phyloP scores from a whole-genome alignment of 2,888 invertebrate genomes.

The Synanthedon andrenaeformis region DNA sequence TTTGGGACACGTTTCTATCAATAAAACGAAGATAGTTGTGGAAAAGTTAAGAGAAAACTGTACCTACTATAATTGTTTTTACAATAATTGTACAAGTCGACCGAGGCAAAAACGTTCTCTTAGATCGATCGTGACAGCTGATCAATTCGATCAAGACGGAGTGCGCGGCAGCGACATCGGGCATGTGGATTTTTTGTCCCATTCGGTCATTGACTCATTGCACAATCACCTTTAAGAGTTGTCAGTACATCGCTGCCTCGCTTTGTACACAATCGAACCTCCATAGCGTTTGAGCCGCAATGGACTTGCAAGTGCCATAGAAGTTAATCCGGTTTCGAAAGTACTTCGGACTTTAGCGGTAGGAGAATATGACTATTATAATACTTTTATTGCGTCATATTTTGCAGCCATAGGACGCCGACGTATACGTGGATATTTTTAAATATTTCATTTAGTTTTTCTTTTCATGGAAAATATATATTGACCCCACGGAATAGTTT shows the following conservation, averaged over 20 bases:
- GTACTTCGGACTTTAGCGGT: slow-evolving; percentile 5
- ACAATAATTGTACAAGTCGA: not conserved
- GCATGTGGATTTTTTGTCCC: slow-evolving; percentile 18
- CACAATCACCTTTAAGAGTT: slow-evolving; percentile 12
- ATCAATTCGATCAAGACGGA: slow-evolving; percentile 8
- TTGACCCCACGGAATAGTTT: too few relatives aligned
- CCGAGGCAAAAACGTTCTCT: slow-evolving; percentile 5
- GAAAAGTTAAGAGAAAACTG: too few relatives aligned
- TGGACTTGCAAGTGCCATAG: not conserved
- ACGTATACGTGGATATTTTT: too few relatives aligned
- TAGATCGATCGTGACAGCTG: slow-evolving; percentile 24
- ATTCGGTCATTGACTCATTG: slow-evolving; percentile 34
- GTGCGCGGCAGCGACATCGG: slow-evolving; percentile 12
- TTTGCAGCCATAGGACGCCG: too few relatives aligned
- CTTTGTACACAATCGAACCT: not conserved
- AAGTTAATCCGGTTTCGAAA: slow-evolving; percentile 24
- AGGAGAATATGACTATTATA: not conserved
- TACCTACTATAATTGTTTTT: too few relatives aligned
- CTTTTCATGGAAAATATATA: too few relatives aligned
- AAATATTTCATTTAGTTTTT: too few relatives aligned
- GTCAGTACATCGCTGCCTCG: not conserved
- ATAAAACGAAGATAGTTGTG: too few relatives aligned
- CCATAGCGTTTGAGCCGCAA: not conserved
- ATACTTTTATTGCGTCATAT: too few relatives aligned
- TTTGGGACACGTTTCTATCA: too few relatives aligned